Base-by-base conservation (phyloP, 1,140 invertebrate genomes). In the Leptopilina boulardi region DNA sequence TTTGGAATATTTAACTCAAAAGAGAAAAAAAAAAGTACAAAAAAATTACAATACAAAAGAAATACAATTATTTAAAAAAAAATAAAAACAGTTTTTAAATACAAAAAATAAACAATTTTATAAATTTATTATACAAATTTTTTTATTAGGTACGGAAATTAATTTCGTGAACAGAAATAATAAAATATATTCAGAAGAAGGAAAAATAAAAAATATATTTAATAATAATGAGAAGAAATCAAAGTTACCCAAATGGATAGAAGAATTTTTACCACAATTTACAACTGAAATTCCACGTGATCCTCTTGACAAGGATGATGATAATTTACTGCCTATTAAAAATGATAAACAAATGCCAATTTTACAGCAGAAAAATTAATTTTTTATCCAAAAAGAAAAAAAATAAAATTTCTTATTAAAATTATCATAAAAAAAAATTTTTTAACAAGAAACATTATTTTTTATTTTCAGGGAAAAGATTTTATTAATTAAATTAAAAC, bases 201-300 rank as follows among this genome's bases (percentile, higher is more conserved):
- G n/a, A 6, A 11, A 30, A 59, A 30, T 59, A 10, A n/a, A 66
- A 66, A 23, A 30, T 0, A 11, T 15, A 34, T 30, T 8, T 0
- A 8, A 6, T 34, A 15, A 66, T 0, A 23, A 34, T n/a, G 26
- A 30, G 15, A 66, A n/a, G 59, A 6, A 66, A 10, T 30, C 3
- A 5, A 30, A 66, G 30, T 26, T 30, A 4, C 23, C 23, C 3
- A 21, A 66, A 15, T 66, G 59, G 59, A 15, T 66, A 23, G 13
- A 11, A 30, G 59, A 13, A 30, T 66, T 66, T 30, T 30, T 66
- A 66, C 59, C 59, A 13, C 26, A 26, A 66, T 3, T 66, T 15
- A 30, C 59, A 15, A 66, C 59, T 6, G 59, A 66, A 66, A 34
- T 66, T 66, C 59, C 59, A 30, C 59, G 26, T 34, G 59, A 66